These are phyloP conservation scores for Cheiracanthium punctorium DNA, from an alignment of 2,888 invertebrate genomes.

Conservation along the genomic window DNA sequence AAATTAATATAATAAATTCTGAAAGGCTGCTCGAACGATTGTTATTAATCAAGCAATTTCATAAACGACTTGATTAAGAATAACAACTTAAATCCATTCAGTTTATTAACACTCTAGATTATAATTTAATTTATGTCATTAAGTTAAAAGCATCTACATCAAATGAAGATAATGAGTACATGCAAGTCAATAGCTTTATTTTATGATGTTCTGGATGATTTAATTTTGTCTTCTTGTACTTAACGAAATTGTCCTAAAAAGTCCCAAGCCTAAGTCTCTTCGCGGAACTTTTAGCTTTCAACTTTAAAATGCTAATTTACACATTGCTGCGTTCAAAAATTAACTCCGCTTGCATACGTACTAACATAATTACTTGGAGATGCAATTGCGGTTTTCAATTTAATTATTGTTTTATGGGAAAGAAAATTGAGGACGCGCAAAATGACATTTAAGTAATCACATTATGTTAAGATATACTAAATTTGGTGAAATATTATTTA, in stretches of 20 bases:
- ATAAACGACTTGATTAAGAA: background rate
- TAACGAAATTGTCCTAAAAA: background rate
- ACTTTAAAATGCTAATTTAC: too few species aligned
- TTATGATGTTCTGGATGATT: background rate
- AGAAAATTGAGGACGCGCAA: too few species aligned
- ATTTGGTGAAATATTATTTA: too few species aligned
- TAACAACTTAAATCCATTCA: background rate
- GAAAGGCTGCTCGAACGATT: background rate
- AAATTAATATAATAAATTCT: background rate
- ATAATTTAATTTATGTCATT: constrained; percentile 6
- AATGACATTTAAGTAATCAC: too few species aligned
- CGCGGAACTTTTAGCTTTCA: too few species aligned
- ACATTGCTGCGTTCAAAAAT: too few species aligned
- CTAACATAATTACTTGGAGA: too few species aligned
- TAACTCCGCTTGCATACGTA: too few species aligned
- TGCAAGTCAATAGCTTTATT: background rate
- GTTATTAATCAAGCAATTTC: background rate
- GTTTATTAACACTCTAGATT: background rate
- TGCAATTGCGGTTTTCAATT: too few species aligned
- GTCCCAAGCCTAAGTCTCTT: too few species aligned
- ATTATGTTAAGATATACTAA: too few species aligned
- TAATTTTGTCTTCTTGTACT: background rate
- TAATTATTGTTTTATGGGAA: too few species aligned
- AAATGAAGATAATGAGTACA: background rate
- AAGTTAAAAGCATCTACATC: background rate